phyloP scores from a whole-genome alignment of 2,113 vertebrate species.

The Cololabis saira region DNA sequence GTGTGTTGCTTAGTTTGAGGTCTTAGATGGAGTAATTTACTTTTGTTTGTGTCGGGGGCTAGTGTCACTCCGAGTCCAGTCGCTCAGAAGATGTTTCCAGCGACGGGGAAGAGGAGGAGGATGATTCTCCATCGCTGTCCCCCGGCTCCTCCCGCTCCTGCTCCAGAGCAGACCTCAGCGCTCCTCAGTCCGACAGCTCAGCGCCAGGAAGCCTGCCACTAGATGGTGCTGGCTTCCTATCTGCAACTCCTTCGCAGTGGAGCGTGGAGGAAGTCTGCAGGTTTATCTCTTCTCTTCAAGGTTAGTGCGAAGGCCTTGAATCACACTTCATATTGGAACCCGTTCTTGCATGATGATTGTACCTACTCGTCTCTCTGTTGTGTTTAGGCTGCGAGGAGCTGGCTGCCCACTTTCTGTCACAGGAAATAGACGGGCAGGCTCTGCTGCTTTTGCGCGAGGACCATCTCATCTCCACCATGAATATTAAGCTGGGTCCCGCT shows the following conservation, averaged over 20 bases:
- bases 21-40: background rate
- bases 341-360: background rate
- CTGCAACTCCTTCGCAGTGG: slow-evolving; percentile 92
- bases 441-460: slow-evolving; percentile 95
- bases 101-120: slow-evolving; percentile 88
- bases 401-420: slow-evolving; percentile 93
- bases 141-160: slow-evolving; percentile 89
- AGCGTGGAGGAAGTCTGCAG: slow-evolving; percentile 95
- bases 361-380: slow-evolving; percentile 1
- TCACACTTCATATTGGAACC: background rate
- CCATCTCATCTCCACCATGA: slow-evolving; percentile 99
- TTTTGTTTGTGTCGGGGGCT: background rate
- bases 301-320: slow-evolving; percentile 63
- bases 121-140: slow-evolving; percentile 90
- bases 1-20: too few species aligned
- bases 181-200: slow-evolving; percentile 79
- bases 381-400: slow-evolving; percentile 94
- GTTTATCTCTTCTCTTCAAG: slow-evolving; percentile 97
- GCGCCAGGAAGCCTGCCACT: slow-evolving; percentile 85
- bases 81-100: slow-evolving; percentile 95
- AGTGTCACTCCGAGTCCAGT: slow-evolving; percentile 95
- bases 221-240: slow-evolving; percentile 89
- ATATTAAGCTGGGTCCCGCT: slow-evolving; percentile 96
- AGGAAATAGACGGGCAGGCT: slow-evolving; percentile 98
- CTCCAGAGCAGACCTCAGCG: slow-evolving; percentile 84